These are phyloP conservation scores for Eulimnadia texana DNA, from an alignment of 1,140 invertebrate species.

Conservation along the genomic window DNA sequence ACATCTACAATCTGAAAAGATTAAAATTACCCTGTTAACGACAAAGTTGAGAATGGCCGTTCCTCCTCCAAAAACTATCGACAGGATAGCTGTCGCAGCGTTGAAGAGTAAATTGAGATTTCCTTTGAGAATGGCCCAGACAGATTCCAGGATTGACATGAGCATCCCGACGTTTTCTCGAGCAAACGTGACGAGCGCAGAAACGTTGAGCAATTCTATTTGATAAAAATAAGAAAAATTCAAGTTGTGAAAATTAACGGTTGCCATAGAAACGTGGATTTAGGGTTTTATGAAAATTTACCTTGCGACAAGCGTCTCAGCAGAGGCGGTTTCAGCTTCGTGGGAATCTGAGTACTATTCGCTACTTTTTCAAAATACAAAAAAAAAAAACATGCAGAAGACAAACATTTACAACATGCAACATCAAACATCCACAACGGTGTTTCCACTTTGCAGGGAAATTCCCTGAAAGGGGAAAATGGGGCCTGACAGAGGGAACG, in stretches of 20 bases:
- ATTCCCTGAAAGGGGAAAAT: no score
- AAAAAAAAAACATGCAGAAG: not conserved
- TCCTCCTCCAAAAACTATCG: conserved; percentile 77
- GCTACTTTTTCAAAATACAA: no score
- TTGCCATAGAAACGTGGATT: not conserved
- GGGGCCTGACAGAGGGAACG: no score
- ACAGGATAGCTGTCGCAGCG: conserved; percentile 68
- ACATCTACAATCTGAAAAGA: conserved; percentile 5
- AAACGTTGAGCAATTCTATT: conserved; percentile 54
- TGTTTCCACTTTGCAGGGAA: no score
- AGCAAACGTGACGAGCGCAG: conserved; percentile 60
- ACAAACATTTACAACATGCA: no score
- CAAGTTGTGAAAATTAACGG: conserved; percentile 13
- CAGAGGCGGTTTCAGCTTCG: not conserved
- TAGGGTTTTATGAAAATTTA: not conserved
- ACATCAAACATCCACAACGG: not conserved
- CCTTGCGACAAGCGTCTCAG: conserved; percentile 6
- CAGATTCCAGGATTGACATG: conserved; percentile 71
- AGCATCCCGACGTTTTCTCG: conserved; percentile 86
- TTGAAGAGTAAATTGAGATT: conserved; percentile 84
- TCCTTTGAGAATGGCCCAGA: conserved; percentile 83
- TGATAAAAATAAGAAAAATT: conserved; percentile 20
- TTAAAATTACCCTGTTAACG: conserved; percentile 59
- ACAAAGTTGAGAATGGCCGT: conserved; percentile 86
- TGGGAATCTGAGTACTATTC: not conserved